phyloP scores from a whole-genome alignment of 2,797 vertebrate species.

The Poecilia picta region DNA sequence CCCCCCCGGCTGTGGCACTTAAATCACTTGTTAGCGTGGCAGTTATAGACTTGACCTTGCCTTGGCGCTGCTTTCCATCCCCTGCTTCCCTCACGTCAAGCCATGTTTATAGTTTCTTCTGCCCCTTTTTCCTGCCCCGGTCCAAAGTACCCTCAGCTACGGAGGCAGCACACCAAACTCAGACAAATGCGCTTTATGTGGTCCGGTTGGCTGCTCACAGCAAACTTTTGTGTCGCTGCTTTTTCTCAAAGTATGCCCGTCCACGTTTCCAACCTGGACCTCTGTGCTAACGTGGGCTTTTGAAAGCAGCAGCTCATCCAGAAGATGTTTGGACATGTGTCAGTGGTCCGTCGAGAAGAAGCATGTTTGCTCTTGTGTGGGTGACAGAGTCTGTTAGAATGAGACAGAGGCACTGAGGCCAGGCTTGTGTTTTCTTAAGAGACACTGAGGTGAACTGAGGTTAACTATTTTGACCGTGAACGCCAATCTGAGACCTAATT shows the following conservation, averaged over 20 bases:
- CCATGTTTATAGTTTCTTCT: conserved; percentile 64
- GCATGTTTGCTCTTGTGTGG: conserved; percentile 32
- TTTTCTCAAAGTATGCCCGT: neutral
- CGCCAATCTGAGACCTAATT: conserved; percentile 71
- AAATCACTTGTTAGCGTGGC: conserved; percentile 63
- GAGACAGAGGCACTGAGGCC: conserved; percentile 51
- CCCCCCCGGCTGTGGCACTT: conserved; percentile 47
- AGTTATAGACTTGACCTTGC: conserved; percentile 80
- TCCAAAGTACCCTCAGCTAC: conserved; percentile 29
- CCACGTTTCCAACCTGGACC: conserved; percentile 1
- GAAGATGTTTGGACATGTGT: conserved; percentile 50
- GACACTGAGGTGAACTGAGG: conserved; percentile 65
- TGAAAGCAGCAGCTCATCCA: conserved; percentile 25
- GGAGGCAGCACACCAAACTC: conserved; percentile 33
- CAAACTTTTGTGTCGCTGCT: neutral
- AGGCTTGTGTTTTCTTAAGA: conserved; percentile 75
- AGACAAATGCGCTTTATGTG: conserved; percentile 33
- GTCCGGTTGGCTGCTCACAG: conserved; percentile 3
- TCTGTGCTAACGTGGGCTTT: neutral
- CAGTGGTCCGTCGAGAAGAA: conserved; percentile 8
- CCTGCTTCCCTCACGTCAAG: conserved; percentile 58
- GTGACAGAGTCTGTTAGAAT: conserved; percentile 49
- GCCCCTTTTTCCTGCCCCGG: conserved; percentile 23
- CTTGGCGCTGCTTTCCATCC: conserved; percentile 54
- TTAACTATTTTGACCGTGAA: conserved; percentile 82